A percentile compares a stretch with the other conserved stretches of the same genome.
These are phyloP conservation scores for Rhimphoctona megacephalus DNA, from an alignment of 2,888 invertebrate genomes.

Conservation along the genomic window DNA sequence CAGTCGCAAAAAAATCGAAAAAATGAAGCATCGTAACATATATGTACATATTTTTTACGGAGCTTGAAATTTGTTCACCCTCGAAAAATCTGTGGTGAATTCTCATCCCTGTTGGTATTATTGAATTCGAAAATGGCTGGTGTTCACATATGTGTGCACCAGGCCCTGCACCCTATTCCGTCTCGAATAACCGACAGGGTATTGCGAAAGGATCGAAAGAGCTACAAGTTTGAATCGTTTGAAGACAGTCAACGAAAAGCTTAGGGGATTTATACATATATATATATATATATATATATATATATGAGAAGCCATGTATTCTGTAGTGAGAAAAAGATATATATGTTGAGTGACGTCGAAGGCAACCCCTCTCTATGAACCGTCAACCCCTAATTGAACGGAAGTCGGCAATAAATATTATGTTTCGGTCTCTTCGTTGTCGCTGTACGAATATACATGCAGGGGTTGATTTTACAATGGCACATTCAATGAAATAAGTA, in stretches of 20 bases:
- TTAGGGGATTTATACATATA: slow-evolving; percentile 6
- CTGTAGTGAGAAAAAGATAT: slow-evolving; percentile 34
- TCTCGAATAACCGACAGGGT: slow-evolving; percentile 18
- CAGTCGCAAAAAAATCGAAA: not conserved
- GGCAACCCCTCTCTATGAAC: slow-evolving; percentile 69
- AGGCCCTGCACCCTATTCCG: slow-evolving; percentile 10
- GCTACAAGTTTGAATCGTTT: slow-evolving; percentile 47
- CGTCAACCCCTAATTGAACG: slow-evolving; percentile 84
- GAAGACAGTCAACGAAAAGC: slow-evolving; percentile 40
- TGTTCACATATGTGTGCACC: slow-evolving; percentile 30
- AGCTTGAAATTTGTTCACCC: slow-evolving; percentile 37
- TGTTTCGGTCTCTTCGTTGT: slow-evolving; percentile 77
- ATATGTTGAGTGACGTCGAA: slow-evolving; percentile 32
- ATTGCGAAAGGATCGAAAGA: slow-evolving; percentile 51
- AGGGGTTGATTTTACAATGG: slow-evolving; percentile 68
- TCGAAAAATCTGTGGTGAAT: slow-evolving; percentile 41
- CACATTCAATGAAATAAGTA: slow-evolving; percentile 73
- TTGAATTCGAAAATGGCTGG: slow-evolving; percentile 40
- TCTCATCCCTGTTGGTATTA: slow-evolving; percentile 37
- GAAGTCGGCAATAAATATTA: slow-evolving; percentile 84
- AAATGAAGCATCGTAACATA: not conserved
- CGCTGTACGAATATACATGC: slow-evolving; percentile 72
- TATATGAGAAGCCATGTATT: not conserved
- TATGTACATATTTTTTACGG: not conserved
- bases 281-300: not conserved